phyloP scores from a whole-genome alignment of 2,888 invertebrate genomes.

The Agriopis aurantiaria region DNA sequence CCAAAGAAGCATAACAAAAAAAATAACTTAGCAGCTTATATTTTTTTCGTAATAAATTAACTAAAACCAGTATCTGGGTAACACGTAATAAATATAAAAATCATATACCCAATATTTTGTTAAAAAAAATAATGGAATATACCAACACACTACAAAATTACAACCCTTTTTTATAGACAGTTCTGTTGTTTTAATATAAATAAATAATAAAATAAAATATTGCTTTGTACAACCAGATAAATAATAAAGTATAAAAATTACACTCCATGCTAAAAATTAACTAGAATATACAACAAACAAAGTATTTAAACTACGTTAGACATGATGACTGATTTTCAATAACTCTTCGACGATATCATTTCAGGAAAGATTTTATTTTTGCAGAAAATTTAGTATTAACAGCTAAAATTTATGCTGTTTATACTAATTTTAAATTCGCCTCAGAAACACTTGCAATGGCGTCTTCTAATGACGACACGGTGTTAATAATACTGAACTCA shows the following conservation, averaged over 20 bases:
- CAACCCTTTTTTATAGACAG: not conserved
- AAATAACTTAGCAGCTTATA: not conserved
- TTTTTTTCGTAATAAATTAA: no score
- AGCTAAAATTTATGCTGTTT: no score
- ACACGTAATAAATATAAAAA: not conserved
- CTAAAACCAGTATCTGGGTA: slow-evolving; percentile 1
- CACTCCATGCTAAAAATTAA: not conserved
- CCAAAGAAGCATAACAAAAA: slow-evolving; percentile 20
- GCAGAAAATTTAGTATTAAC: no score
- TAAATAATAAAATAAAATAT: no score
- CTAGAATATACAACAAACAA: not conserved
- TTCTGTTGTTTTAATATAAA: no score
- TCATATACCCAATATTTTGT: not conserved
- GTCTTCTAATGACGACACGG: no score
- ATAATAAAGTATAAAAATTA: not conserved
- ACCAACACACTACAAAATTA: not conserved
- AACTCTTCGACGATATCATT: no score
- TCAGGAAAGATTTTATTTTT: no score
- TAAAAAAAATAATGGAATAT: not conserved
- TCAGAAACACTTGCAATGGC: no score
- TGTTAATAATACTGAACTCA: no score
- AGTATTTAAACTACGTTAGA: not conserved
- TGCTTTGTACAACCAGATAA: not conserved
- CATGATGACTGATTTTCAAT: no score
- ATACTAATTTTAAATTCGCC: no score